Base-by-base conservation (phyloP, 1,140 invertebrate genomes). In the Formica exsecta region DNA sequence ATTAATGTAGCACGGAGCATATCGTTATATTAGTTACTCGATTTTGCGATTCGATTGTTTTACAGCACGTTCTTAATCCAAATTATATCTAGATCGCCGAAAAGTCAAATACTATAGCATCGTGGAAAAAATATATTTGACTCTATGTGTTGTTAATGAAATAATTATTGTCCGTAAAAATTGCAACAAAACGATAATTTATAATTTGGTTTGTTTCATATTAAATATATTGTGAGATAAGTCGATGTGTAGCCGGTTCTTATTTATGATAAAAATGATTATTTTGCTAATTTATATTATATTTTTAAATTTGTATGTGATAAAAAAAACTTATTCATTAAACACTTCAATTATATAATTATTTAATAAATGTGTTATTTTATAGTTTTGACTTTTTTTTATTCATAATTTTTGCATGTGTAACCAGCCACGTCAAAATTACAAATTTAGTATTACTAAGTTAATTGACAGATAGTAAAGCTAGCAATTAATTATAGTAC, bases 401-500 rank as follows among this genome's bases (percentile, higher is more conserved):
- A 5, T 22, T 6, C 11, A 9, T 59, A 44, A 19, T 62, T 29
- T 44, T 62, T 41, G 59, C 13, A 6, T 22, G 19, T 44, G 0
- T 19, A 19, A 66, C 22, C 32, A 38, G 48, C 8, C 25, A 44
- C 25, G 32, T 32, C 6, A 16, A 59, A 80, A 81, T 59, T 81
- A 19, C 38, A 61, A 81, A n/a, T 71, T 71, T 61, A 16, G 13
- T 8, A 81, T 32, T 59, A 71, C 36, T 59, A 32, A 19, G 48
- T 36, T 71, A 36, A 73, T 61, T 73, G 38, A 44, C 25, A 79
- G 16, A 38, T 19, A 59, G 25, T 16, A 41, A 59, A 59, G 19
- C 64, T 32, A 32, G 6, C 51, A 61, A 44, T 71, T 81, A 81
- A 73, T 44, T 81, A 81, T 32, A 29, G 25, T 29, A 70, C 11